Percentiles rank a stretch among this genome's conserved stretches.
These are phyloP conservation scores for Ormyrus nitidulus DNA, from an alignment of 2,888 invertebrate species.

Conservation along the genomic window DNA sequence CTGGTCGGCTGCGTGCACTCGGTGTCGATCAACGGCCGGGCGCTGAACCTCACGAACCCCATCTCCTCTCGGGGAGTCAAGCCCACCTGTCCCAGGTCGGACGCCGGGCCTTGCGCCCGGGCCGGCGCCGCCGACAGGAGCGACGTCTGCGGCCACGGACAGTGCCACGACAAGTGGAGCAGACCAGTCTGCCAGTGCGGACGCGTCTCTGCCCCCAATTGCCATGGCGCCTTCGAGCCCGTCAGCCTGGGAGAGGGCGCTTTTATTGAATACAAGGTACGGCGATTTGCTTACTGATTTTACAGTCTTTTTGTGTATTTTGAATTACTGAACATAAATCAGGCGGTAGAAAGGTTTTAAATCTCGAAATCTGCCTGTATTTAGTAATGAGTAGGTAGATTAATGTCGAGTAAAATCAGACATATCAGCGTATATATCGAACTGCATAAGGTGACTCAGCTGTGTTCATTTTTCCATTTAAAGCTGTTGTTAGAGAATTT, in stretches of 20 bases:
- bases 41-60: slow-evolving; percentile 88
- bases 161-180: slow-evolving; percentile 92
- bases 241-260: slow-evolving; percentile 87
- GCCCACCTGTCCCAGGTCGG: slow-evolving; percentile 85
- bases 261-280: slow-evolving; percentile 83
- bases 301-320: background rate
- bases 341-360: too few relatives aligned
- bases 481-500: slow-evolving; percentile 44
- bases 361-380: too few relatives aligned
- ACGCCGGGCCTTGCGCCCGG: slow-evolving; percentile 80
- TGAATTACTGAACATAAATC: too few relatives aligned
- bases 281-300: background rate
- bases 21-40: slow-evolving; percentile 90
- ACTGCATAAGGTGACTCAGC: too few relatives aligned
- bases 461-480: background rate
- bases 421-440: too few relatives aligned
- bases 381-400: too few relatives aligned
- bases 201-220: slow-evolving; percentile 86
- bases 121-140: slow-evolving; percentile 70
- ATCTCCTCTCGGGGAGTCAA: slow-evolving; percentile 84
- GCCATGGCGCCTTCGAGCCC: slow-evolving; percentile 86
- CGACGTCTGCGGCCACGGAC: slow-evolving; percentile 80
- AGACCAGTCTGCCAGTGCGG: slow-evolving; percentile 84
- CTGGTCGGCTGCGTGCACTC: slow-evolving; percentile 96
- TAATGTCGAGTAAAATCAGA: too few relatives aligned